Conservation (phyloP, 2,888 invertebrate species). For the Holacanthella duospinosa region DNA sequence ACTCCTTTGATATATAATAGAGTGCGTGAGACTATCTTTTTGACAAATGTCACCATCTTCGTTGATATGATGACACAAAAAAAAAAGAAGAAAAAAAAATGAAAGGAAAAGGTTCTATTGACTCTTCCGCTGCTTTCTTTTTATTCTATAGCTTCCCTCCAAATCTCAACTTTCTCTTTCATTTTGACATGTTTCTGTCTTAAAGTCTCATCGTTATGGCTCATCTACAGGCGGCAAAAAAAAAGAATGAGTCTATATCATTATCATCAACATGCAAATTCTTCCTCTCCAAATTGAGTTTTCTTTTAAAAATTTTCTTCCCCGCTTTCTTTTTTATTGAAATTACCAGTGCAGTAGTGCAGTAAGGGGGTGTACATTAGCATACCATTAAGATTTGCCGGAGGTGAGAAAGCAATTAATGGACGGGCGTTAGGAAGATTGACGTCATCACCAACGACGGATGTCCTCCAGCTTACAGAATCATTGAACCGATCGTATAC, state of each 20-base stretch:
- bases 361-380: background rate
- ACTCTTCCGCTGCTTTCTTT: background rate
- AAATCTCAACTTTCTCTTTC: background rate
- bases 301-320: background rate
- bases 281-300: background rate
- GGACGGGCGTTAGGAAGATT: constrained; percentile 34
- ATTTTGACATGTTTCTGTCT: background rate
- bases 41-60: background rate
- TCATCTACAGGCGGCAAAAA: background rate
- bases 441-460: constrained; percentile 28
- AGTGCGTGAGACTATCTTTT: background rate
- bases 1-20: background rate
- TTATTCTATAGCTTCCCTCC: background rate
- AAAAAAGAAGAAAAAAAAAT: background rate
- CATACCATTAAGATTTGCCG: constrained; percentile 37
- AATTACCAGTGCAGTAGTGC: background rate
- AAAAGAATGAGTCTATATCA: background rate
- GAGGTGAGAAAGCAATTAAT: constrained; percentile 36
- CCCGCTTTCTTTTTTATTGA: background rate
- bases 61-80: background rate
- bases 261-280: constrained; percentile 2
- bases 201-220: constrained; percentile 4
- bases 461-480: constrained; percentile 32
- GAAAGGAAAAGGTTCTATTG: background rate
- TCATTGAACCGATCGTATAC: constrained; percentile 31